Conservation (phyloP, 2,113 vertebrate genomes). For the Abramis brama region DNA sequence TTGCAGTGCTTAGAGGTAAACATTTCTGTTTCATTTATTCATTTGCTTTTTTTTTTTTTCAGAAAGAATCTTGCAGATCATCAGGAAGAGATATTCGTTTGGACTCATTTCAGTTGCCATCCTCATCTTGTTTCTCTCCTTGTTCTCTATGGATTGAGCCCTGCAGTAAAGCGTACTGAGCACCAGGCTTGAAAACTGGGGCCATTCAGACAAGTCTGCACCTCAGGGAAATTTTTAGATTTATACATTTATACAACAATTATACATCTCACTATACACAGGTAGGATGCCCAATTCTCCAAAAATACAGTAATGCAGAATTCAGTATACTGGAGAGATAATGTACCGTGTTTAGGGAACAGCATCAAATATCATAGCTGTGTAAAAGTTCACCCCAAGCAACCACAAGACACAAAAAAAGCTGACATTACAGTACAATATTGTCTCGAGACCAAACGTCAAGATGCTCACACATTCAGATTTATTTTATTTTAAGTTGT, state of each 20-base stretch:
- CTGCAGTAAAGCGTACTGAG: slow-evolving; percentile 9
- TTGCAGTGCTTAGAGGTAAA: not conserved
- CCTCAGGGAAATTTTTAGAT: not conserved
- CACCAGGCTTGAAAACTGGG: not conserved
- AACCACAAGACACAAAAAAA: not conserved
- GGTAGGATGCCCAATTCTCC: slow-evolving; percentile 5
- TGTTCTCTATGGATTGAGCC: slow-evolving; percentile 14
- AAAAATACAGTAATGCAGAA: not conserved
- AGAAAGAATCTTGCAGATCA: slow-evolving; percentile 28
- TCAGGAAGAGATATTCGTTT: slow-evolving; percentile 33
- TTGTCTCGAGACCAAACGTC: not conserved
- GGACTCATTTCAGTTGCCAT: slow-evolving; percentile 44
- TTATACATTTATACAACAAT: slow-evolving; percentile 12
- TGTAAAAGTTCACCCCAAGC: not conserved
- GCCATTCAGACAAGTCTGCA: not conserved
- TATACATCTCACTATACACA: not conserved
- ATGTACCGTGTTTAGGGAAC: not conserved
- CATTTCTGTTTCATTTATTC: slow-evolving; percentile 8
- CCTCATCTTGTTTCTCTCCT: not conserved
- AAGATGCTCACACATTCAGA: not conserved
- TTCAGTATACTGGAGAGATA: not conserved
- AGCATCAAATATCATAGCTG: not conserved
- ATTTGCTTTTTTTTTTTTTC: slow-evolving; percentile 17
- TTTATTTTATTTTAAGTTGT: not conserved
- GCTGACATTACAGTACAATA: not conserved